phyloP scores from a whole-genome alignment of 2,888 invertebrate species.

The Cerastis leucographa region DNA sequence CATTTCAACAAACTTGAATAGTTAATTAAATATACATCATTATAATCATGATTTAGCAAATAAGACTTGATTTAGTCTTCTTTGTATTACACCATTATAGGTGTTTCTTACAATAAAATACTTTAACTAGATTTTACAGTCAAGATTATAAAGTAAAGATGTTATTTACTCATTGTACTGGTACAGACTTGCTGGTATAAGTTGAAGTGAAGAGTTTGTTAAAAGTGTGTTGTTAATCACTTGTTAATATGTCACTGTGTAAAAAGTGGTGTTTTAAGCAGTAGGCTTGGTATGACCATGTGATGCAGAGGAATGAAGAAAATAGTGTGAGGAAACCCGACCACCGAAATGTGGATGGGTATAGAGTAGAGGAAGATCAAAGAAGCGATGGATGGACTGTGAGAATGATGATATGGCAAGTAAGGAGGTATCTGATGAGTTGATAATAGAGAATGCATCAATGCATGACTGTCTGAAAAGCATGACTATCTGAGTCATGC shows the following conservation, averaged over 20 bases:
- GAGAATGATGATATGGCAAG: too few relatives aligned
- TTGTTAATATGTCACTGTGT: neutral
- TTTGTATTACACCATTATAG: too few relatives aligned
- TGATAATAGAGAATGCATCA: neutral
- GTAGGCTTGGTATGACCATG: too few relatives aligned
- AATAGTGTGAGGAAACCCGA: too few relatives aligned
- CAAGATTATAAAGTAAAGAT: neutral
- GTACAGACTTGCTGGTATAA: too few relatives aligned
- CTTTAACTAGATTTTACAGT: neutral
- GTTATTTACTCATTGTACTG: conserved; percentile 4
- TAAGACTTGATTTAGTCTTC: conserved; percentile 4
- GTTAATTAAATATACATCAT: conserved; percentile 11
- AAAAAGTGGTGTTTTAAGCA: too few relatives aligned
- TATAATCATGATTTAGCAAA: conserved; percentile 4
- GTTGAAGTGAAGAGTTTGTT: neutral
- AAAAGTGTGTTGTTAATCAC: conserved; percentile 3
- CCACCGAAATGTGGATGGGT: too few relatives aligned
- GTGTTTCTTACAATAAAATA: neutral
- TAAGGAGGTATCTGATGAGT: too few relatives aligned
- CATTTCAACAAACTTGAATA: conserved; percentile 1
- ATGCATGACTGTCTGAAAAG: neutral
- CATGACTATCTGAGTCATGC: neutral
- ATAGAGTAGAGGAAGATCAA: too few relatives aligned
- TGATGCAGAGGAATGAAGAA: too few relatives aligned
- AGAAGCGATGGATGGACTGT: too few relatives aligned